Evolutionary conservation across 2,113 vertebrate species (phyloP).

Genomic region (Trematomus loennbergii): DNA sequence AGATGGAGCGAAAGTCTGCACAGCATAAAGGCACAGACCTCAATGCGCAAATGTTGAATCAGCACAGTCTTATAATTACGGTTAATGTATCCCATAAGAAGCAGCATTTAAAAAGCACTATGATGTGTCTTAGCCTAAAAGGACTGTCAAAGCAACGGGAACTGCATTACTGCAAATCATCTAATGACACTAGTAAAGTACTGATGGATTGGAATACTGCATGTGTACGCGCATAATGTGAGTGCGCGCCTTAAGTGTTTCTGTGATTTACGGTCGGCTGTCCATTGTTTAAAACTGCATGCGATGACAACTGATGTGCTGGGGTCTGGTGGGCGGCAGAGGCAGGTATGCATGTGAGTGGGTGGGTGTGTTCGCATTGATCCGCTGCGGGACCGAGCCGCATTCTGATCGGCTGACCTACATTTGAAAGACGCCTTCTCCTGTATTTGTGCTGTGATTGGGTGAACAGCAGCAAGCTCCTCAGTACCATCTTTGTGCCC

Average conservation of each 20-base stretch:
- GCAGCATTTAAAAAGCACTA: neutral
- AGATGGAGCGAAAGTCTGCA: neutral
- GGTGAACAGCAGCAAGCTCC: slow-evolving; percentile 52
- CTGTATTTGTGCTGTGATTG: slow-evolving; percentile 60
- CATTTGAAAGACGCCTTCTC: slow-evolving; percentile 64
- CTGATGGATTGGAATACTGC: slow-evolving; percentile 41
- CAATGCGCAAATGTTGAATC: slow-evolving; percentile 71
- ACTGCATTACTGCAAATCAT: neutral
- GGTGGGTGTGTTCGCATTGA: slow-evolving; percentile 75
- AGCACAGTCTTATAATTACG: slow-evolving; percentile 19
- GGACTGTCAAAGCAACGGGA: neutral
- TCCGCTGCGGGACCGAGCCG: slow-evolving; percentile 68
- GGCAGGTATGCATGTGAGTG: slow-evolving; percentile 40
- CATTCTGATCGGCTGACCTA: slow-evolving; percentile 74
- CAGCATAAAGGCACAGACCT: slow-evolving; percentile 12
- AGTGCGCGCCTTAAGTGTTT: slow-evolving; percentile 29
- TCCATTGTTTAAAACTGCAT: slow-evolving; percentile 56
- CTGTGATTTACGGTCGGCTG: slow-evolving; percentile 7
- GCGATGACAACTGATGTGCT: slow-evolving; percentile 52
- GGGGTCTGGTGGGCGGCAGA: slow-evolving; percentile 13
- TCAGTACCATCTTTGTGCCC: slow-evolving; percentile 40
- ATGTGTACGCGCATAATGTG: neutral
- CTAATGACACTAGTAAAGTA: neutral
- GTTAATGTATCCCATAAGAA: neutral
- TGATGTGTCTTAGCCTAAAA: neutral